These are phyloP conservation scores for Sebastiscus tertius DNA, from an alignment of 2,797 vertebrate genomes.

Conservation along the genomic window DNA sequence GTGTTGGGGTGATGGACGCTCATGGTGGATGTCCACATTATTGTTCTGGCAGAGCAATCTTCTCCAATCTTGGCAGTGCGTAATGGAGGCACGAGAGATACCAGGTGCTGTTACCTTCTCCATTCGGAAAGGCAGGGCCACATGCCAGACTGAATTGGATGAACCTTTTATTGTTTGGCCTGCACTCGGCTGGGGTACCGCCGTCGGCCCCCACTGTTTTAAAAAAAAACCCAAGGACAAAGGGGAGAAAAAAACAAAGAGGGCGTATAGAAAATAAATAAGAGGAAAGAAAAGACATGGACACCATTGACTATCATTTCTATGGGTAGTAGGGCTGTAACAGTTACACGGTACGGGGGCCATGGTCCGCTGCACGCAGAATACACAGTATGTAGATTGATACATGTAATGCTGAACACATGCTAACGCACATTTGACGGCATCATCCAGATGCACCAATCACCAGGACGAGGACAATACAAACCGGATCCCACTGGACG, in stretches of 20 bases:
- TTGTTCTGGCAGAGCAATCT: constrained; percentile 80
- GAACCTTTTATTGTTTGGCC: constrained; percentile 72
- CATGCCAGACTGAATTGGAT: constrained; percentile 73
- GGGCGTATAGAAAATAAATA: constrained; percentile 10
- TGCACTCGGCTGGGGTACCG: constrained; percentile 25
- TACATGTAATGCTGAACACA: too few relatives aligned
- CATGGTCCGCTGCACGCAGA: too few relatives aligned
- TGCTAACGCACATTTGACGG: too few relatives aligned
- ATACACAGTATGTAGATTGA: too few relatives aligned
- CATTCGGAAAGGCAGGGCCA: constrained; percentile 64
- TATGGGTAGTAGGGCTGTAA: too few relatives aligned
- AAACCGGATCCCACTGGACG: too few relatives aligned
- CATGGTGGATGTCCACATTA: constrained; percentile 75
- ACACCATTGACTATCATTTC: not conserved
- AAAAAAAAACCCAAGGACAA: constrained; percentile 38
- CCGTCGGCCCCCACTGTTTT: constrained; percentile 31
- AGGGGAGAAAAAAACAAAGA: not conserved
- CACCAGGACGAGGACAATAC: too few relatives aligned
- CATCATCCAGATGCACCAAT: too few relatives aligned
- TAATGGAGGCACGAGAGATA: constrained; percentile 73
- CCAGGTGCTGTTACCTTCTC: constrained; percentile 72
- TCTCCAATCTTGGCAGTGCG: constrained; percentile 71
- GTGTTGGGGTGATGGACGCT: constrained; percentile 47
- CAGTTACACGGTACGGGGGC: not conserved
- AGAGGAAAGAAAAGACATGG: constrained; percentile 6